Conservation (phyloP, 1,140 invertebrate genomes). For the Delia radicum region DNA sequence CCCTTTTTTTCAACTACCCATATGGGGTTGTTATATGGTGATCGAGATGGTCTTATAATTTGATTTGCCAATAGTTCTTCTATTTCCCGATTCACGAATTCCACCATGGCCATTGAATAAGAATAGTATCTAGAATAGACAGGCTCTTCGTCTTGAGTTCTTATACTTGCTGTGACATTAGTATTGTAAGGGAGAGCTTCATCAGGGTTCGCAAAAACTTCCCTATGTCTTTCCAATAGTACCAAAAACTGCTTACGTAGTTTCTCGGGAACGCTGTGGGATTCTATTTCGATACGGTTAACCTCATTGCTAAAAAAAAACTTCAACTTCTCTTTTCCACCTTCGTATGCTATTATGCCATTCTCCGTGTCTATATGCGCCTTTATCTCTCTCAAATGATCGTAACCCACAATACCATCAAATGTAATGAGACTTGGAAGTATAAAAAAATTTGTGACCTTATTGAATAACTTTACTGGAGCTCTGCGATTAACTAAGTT, state of each 20-base stretch:
- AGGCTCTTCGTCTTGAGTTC: constrained; percentile 29
- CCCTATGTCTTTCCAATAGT: too few relatives aligned
- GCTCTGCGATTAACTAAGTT: not conserved
- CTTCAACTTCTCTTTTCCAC: not conserved
- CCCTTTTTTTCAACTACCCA: constrained; percentile 32
- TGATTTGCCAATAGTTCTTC: constrained; percentile 30
- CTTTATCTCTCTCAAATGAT: not conserved
- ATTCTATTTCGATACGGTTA: too few relatives aligned
- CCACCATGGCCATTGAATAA: constrained; percentile 28
- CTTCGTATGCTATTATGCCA: not conserved
- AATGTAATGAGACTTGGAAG: not conserved
- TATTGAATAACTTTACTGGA: not conserved
- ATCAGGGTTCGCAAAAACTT: constrained; percentile 23
- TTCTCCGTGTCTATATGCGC: not conserved
- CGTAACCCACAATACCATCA: not conserved
- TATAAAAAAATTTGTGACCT: not conserved
- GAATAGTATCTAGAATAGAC: constrained; percentile 33
- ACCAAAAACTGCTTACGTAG: too few relatives aligned
- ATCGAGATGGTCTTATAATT: constrained; percentile 30
- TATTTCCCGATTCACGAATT: constrained; percentile 33
- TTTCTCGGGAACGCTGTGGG: too few relatives aligned
- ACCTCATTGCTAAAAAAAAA: too few relatives aligned
- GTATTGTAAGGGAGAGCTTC: constrained; percentile 32
- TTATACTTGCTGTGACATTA: constrained; percentile 28
- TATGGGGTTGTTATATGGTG: constrained; percentile 36